These are phyloP conservation scores for Xenopus laevis DNA, from an alignment of 2,113 vertebrate genomes.

Conservation along the genomic window DNA sequence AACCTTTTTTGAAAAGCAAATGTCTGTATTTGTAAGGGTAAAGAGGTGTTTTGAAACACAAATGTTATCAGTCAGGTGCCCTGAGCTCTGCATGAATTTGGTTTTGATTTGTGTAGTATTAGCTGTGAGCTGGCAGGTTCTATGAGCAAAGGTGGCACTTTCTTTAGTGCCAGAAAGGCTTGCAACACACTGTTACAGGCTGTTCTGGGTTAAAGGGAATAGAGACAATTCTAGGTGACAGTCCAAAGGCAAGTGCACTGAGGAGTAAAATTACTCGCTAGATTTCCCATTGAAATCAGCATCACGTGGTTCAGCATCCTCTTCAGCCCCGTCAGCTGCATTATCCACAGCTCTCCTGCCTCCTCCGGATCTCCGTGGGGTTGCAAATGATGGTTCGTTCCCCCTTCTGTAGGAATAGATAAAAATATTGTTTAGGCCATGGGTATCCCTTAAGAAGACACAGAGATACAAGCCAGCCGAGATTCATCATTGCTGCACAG, in stretches of 20 bases:
- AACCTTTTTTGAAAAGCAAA: too few relatives aligned
- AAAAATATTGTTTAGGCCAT: slow-evolving; percentile 8
- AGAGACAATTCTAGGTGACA: background rate
- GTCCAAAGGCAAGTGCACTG: slow-evolving; percentile 12
- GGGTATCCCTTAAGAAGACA: background rate
- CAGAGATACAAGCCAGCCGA: background rate
- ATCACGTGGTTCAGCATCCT: slow-evolving; percentile 77
- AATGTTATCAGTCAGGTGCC: background rate
- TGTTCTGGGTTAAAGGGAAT: slow-evolving; percentile 16
- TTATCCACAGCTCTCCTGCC: slow-evolving; percentile 78
- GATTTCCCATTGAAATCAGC: slow-evolving; percentile 86
- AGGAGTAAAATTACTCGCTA: slow-evolving; percentile 57
- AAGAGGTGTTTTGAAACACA: background rate
- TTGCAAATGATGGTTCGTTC: slow-evolving; percentile 79
- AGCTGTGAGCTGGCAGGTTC: background rate
- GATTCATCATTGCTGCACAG: background rate
- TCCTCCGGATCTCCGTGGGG: slow-evolving; percentile 74
- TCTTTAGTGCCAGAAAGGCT: slow-evolving; percentile 8
- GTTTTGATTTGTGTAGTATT: background rate
- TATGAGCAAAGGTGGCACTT: background rate
- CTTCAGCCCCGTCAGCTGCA: slow-evolving; percentile 74
- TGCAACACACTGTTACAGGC: background rate
- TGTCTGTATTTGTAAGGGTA: too few relatives aligned
- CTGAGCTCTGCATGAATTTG: background rate
- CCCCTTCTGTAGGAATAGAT: slow-evolving; percentile 73